These are phyloP conservation scores for Alentia gelatinosa DNA, from an alignment of 2,888 invertebrate genomes.

Conservation along the genomic window DNA sequence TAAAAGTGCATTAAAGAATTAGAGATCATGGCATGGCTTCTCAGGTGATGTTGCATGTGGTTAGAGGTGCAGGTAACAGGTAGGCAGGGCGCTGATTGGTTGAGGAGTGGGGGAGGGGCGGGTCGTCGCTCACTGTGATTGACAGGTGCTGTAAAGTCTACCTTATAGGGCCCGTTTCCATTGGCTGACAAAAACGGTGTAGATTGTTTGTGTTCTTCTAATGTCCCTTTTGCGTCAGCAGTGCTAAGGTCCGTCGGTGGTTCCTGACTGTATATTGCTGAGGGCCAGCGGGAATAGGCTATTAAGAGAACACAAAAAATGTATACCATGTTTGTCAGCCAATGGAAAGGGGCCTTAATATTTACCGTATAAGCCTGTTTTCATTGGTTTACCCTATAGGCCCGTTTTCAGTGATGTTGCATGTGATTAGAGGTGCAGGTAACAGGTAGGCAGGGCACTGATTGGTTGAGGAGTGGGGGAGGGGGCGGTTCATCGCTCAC, in stretches of 20 bases:
- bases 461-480: neutral
- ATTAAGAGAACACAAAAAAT: no score
- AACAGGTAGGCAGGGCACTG: neutral
- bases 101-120: neutral
- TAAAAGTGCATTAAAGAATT: constrained; percentile 10
- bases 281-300: no score
- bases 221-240: no score
- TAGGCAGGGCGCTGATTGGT: neutral
- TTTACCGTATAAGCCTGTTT: no score
- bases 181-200: no score
- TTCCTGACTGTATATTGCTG: no score
- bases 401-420: neutral
- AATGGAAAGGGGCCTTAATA: no score
- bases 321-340: no score
- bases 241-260: no score
- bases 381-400: no score
- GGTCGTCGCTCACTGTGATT: neutral
- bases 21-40: neutral
- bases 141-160: neutral
- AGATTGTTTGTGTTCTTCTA: no score
- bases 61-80: neutral
- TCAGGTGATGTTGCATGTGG: neutral
- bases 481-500: neutral
- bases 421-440: neutral
- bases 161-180: neutral